phyloP scores from a whole-genome alignment of 2,797 vertebrate genomes.

The Linurgus olivaceus region DNA sequence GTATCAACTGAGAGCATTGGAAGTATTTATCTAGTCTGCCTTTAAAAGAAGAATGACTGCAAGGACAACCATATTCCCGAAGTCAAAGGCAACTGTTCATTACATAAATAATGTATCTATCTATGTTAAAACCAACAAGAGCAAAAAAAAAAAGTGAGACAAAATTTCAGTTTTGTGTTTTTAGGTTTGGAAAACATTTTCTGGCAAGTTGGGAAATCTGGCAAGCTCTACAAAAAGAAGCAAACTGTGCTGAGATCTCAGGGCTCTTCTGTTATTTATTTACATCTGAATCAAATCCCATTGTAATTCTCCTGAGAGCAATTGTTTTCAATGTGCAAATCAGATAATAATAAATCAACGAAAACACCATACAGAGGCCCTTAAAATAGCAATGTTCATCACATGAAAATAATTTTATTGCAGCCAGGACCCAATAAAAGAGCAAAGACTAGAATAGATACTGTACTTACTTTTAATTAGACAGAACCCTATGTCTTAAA shows the following conservation, averaged over 20 bases:
- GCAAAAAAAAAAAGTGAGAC: background rate
- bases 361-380: background rate
- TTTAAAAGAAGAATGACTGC: background rate
- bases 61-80: background rate
- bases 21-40: background rate
- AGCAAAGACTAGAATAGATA: background rate
- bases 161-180: background rate
- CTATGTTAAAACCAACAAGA: background rate
- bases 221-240: background rate
- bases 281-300: slow-evolving; percentile 42
- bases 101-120: background rate
- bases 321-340: slow-evolving; percentile 57
- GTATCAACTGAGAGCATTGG: background rate
- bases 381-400: slow-evolving; percentile 29
- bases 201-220: slow-evolving; percentile 8
- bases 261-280: slow-evolving; percentile 56
- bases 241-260: slow-evolving; percentile 32
- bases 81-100: background rate
- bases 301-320: slow-evolving; percentile 21
- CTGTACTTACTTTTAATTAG: slow-evolving; percentile 35
- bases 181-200: slow-evolving; percentile 2
- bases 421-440: slow-evolving; percentile 14
- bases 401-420: slow-evolving; percentile 36
- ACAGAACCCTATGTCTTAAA: background rate
- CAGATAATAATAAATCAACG: slow-evolving; percentile 60